phyloP scores from a whole-genome alignment of 2,888 invertebrate species.

The Thumatha senex region DNA sequence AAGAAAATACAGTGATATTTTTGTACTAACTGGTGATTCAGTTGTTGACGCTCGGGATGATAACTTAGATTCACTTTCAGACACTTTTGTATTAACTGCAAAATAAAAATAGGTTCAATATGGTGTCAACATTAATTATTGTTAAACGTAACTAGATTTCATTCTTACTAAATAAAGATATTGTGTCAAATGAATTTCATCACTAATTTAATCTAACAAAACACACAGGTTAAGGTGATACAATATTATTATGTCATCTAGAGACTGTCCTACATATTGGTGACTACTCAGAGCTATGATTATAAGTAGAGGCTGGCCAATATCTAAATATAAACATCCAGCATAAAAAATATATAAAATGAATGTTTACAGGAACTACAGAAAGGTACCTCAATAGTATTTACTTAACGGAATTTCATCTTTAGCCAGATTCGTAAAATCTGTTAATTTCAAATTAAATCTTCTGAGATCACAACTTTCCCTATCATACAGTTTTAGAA shows the following conservation, averaged over 20 bases:
- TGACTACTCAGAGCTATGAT: too few species aligned
- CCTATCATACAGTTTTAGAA: neutral
- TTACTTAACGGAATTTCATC: neutral
- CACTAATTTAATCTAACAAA: too few species aligned
- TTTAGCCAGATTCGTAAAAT: neutral
- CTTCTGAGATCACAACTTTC: neutral
- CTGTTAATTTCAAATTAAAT: neutral
- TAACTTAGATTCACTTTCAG: constrained; percentile 64
- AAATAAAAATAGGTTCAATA: constrained; percentile 24
- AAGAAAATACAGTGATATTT: constrained; percentile 42
- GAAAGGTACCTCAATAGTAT: too few species aligned
- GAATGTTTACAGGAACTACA: neutral
- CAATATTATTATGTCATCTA: too few species aligned
- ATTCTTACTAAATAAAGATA: too few species aligned
- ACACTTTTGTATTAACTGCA: constrained; percentile 66
- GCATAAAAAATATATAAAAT: neutral
- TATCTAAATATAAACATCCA: too few species aligned
- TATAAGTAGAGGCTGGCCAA: too few species aligned
- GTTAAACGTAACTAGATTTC: neutral
- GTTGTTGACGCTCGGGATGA: constrained; percentile 41
- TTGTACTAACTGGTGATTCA: constrained; percentile 57
- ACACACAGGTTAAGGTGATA: too few species aligned
- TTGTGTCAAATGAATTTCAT: too few species aligned
- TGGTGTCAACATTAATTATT: neutral
- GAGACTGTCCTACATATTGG: too few species aligned